A percentile compares a stretch with the other conserved stretches of the same genome.
Evolutionary conservation across 2,888 invertebrate species (phyloP).

Genomic region (Seladonia tumulorum): DNA sequence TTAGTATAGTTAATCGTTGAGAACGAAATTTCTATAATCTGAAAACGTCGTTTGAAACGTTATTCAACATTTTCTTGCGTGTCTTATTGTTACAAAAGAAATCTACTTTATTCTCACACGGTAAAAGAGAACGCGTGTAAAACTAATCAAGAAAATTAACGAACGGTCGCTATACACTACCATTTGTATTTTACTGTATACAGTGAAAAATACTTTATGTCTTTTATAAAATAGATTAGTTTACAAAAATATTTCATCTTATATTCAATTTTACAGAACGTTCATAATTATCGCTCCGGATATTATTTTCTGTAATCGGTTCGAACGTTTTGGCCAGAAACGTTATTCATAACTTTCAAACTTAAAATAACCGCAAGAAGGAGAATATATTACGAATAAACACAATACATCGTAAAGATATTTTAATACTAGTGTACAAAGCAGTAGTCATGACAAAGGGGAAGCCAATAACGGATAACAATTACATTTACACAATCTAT

Average conservation of each 20-base stretch:
- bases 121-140: not conserved
- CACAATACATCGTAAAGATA: not conserved
- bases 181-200: no score
- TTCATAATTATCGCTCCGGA: no score
- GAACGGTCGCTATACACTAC: no score
- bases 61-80: slow-evolving; percentile 7
- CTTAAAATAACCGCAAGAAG: no score
- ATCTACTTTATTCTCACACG: not conserved
- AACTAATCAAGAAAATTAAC: not conserved
- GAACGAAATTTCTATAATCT: not conserved
- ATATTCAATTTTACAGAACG: no score
- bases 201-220: no score
- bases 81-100: not conserved
- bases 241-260: no score
- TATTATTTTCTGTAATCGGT: no score
- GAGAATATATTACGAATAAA: not conserved
- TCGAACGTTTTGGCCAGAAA: no score
- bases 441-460: not conserved
- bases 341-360: no score
- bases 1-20: not conserved
- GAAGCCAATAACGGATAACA: not conserved
- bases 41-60: slow-evolving; percentile 23
- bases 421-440: not conserved
- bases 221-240: no score
- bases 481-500: not conserved